These are phyloP conservation scores for Aethina tumida DNA, from an alignment of 1,140 invertebrate genomes.

Conservation along the genomic window DNA sequence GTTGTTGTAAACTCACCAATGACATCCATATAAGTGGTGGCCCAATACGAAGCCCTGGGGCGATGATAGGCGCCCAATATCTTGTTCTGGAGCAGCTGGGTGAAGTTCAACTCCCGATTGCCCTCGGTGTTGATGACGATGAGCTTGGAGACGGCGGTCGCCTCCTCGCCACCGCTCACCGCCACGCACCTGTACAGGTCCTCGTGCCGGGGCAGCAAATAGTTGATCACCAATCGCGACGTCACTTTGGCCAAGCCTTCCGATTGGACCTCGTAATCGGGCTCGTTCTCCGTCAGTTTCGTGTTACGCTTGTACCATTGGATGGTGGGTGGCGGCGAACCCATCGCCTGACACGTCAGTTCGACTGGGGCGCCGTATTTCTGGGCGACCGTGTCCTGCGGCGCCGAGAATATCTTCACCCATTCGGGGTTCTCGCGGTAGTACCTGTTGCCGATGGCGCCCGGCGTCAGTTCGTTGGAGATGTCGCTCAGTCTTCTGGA, in stretches of 20 bases:
- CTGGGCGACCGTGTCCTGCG: slow-evolving; percentile 34
- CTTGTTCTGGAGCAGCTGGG: slow-evolving; percentile 31
- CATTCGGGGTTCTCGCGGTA: slow-evolving; percentile 31
- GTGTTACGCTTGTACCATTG: slow-evolving; percentile 55
- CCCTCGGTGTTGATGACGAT: slow-evolving; percentile 30
- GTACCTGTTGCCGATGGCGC: slow-evolving; percentile 5
- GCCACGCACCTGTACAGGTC: slow-evolving; percentile 64
- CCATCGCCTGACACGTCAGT: slow-evolving; percentile 56
- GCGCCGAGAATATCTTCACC: slow-evolving; percentile 41
- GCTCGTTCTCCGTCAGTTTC: slow-evolving; percentile 51
- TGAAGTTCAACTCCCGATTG: slow-evolving; percentile 26
- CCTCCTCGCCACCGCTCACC: slow-evolving; percentile 46
- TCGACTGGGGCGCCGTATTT: slow-evolving; percentile 42
- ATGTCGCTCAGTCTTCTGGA: slow-evolving; percentile 20
- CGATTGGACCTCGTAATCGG: slow-evolving; percentile 20
- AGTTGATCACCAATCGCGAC: slow-evolving; percentile 56
- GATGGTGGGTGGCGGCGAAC: slow-evolving; percentile 55
- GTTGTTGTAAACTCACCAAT: slow-evolving; percentile 34
- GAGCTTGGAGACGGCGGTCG: slow-evolving; percentile 42
- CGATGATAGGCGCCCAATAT: slow-evolving; percentile 37
- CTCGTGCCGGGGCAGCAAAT: slow-evolving; percentile 45
- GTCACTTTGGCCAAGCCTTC: slow-evolving; percentile 47
- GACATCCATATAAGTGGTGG: slow-evolving; percentile 43
- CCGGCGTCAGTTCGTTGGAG: slow-evolving; percentile 20
- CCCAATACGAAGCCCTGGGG: slow-evolving; percentile 44